These are phyloP conservation scores for Psammodynastes pulverulentus DNA, from an alignment of 2,113 vertebrate species.

Conservation along the genomic window DNA sequence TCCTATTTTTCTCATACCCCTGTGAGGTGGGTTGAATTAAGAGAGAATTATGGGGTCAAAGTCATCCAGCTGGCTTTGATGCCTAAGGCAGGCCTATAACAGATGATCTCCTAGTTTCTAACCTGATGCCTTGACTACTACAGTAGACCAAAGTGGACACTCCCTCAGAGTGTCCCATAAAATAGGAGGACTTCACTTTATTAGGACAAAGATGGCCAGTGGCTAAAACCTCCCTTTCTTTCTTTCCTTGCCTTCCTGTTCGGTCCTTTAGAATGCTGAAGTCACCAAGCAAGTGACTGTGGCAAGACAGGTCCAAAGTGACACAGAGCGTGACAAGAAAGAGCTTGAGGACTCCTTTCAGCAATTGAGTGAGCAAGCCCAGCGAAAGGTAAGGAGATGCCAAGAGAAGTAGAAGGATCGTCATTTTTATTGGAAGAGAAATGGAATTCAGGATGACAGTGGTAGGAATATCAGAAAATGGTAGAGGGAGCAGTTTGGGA, in stretches of 20 bases:
- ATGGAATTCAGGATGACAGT: neutral
- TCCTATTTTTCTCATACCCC: neutral
- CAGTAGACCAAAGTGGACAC: neutral
- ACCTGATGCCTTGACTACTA: neutral
- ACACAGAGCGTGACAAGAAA: conserved; percentile 83
- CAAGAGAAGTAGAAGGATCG: neutral
- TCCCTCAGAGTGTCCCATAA: neutral
- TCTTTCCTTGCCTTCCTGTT: neutral
- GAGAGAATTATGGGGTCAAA: neutral
- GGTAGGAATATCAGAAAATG: too few relatives aligned
- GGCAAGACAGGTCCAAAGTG: conserved; percentile 84
- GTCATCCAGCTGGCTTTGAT: neutral
- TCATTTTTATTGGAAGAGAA: neutral
- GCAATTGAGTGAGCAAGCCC: conserved; percentile 77
- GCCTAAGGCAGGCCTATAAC: neutral
- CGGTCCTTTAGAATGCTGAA: conserved; percentile 81
- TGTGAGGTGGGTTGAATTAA: neutral
- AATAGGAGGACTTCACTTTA: too few relatives aligned
- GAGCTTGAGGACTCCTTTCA: conserved; percentile 90
- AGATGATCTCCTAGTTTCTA: neutral
- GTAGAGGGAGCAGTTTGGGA: neutral
- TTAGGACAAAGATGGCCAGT: neutral
- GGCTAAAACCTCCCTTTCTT: neutral
- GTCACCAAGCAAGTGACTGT: conserved; percentile 91
- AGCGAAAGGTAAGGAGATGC: conserved; percentile 75